Percentiles rank a stretch among this genome's conserved stretches.
These are phyloP conservation scores for Otus scops DNA, from an alignment of 2,797 vertebrate genomes.

Conservation along the genomic window DNA sequence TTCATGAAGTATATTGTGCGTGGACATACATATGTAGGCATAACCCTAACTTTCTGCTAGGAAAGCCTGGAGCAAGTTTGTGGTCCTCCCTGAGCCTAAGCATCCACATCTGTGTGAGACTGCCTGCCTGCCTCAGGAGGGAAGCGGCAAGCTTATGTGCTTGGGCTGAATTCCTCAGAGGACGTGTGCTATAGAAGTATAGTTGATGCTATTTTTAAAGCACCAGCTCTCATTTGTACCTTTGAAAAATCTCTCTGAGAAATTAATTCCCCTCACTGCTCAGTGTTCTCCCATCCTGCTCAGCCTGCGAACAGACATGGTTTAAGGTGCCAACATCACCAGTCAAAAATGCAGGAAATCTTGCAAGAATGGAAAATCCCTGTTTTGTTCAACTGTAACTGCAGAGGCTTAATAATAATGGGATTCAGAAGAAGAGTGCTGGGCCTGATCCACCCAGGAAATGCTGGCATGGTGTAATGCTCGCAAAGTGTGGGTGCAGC, in stretches of 20 bases:
- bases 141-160: not conserved
- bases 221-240: slow-evolving; percentile 4
- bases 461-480: accelerated
- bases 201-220: slow-evolving; percentile 15
- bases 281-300: not conserved
- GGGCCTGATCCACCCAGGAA: not conserved
- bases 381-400: not conserved
- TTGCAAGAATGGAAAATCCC: not conserved
- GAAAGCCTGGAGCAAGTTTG: not conserved
- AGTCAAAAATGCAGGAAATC: not conserved
- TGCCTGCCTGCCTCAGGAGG: not conserved
- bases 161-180: not conserved
- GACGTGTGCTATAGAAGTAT: not conserved
- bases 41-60: not conserved
- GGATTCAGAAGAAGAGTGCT: not conserved
- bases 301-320: not conserved
- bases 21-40: not conserved
- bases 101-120: not conserved
- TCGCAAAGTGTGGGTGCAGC: not conserved
- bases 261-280: not conserved
- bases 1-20: not conserved
- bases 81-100: not conserved
- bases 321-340: not conserved
- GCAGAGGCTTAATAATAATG: not conserved
- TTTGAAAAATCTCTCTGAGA: slow-evolving; percentile 1